A percentile compares a stretch with the other conserved stretches of the same genome.
These are phyloP conservation scores for Augochlorella aurata DNA, from an alignment of 2,888 invertebrate species.

Conservation along the genomic window DNA sequence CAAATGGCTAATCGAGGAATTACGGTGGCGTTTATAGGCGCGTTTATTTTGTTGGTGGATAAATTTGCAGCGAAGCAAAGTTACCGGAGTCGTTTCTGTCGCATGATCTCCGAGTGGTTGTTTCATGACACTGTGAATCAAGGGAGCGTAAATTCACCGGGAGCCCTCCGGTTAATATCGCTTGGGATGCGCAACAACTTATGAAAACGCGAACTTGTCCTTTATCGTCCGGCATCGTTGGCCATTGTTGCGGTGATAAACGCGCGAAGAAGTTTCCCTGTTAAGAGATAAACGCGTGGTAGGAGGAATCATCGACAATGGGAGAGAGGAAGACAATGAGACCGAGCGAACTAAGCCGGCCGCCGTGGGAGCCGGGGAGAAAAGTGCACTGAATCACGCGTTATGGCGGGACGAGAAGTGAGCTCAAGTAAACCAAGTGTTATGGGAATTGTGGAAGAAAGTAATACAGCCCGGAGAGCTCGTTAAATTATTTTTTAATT, in stretches of 20 bases:
- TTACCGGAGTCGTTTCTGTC: not conserved
- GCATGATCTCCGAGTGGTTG: not conserved
- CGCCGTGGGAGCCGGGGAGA: constrained; percentile 8
- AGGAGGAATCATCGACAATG: constrained; percentile 31
- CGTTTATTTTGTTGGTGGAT: not conserved
- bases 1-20: not conserved
- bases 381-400: constrained; percentile 48
- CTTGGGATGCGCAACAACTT: constrained; percentile 69
- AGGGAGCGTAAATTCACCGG: constrained; percentile 52
- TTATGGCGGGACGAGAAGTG: constrained; percentile 21
- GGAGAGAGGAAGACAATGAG: constrained; percentile 34
- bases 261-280: constrained; percentile 47
- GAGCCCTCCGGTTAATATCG: constrained; percentile 71
- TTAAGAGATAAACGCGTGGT: constrained; percentile 30
- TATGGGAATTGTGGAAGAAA: constrained; percentile 10
- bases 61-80: not conserved
- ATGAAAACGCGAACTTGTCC: constrained; percentile 44
- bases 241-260: constrained; percentile 51
- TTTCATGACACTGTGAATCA: constrained; percentile 19
- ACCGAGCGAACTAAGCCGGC: constrained; percentile 10
- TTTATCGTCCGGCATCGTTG: constrained; percentile 36
- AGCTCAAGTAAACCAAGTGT: constrained; percentile 13
- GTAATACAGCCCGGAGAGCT: constrained; percentile 4
- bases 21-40: not conserved
- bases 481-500: constrained; percentile 26